phyloP scores from a whole-genome alignment of 2,797 vertebrate species.

The Megaceryle alcyon region DNA sequence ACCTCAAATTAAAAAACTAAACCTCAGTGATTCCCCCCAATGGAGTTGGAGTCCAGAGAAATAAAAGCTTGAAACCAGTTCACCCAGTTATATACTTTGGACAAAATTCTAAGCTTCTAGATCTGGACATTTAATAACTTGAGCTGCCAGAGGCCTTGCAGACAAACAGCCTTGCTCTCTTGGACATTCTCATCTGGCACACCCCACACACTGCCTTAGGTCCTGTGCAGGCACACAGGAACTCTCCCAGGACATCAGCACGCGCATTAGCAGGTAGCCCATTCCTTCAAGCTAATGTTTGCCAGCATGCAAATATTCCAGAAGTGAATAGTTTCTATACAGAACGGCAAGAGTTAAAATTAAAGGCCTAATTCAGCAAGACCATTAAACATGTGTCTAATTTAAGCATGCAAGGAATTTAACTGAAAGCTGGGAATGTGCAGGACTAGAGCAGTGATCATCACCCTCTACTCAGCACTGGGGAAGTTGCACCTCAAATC shows the following conservation, averaged over 20 bases:
- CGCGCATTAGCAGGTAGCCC: not conserved
- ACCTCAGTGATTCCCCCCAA: not conserved
- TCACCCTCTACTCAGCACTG: too few species aligned
- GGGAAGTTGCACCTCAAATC: too few species aligned
- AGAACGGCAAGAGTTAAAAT: not conserved
- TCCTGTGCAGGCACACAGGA: not conserved
- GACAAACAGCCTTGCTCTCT: not conserved
- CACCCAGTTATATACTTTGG: not conserved
- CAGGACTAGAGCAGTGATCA: not conserved
- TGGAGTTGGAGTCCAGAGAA: not conserved
- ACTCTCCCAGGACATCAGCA: not conserved
- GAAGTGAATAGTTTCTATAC: not conserved
- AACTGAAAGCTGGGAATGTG: not conserved
- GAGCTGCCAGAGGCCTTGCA: not conserved
- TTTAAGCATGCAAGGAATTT: not conserved
- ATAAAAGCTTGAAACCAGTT: not conserved
- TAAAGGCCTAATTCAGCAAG: not conserved
- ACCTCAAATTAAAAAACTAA: not conserved
- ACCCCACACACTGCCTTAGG: too few species aligned
- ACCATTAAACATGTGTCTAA: not conserved
- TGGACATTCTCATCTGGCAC: not conserved
- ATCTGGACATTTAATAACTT: too few species aligned
- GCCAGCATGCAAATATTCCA: not conserved
- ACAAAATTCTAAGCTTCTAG: not conserved
- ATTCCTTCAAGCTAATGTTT: not conserved